Conservation (phyloP, 2,888 invertebrate genomes). For the Xestoiulus laeticollis region DNA sequence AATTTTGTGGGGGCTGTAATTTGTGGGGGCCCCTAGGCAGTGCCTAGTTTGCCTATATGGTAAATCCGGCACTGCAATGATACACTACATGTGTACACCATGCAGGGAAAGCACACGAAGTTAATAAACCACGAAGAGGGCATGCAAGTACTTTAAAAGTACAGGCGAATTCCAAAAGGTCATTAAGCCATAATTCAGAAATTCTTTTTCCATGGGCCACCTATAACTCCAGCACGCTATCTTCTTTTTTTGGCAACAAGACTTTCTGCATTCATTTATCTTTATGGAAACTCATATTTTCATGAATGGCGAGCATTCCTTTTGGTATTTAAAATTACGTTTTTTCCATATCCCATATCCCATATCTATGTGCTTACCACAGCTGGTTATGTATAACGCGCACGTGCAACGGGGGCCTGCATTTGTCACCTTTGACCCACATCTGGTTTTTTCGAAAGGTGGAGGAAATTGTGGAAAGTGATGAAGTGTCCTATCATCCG, state of each 20-base stretch:
- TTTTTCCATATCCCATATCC: background rate
- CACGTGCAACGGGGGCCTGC: background rate
- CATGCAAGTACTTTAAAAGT: background rate
- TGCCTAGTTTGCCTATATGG: too few species aligned
- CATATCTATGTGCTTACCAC: background rate
- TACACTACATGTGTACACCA: background rate
- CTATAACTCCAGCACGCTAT: background rate
- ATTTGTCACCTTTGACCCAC: background rate
- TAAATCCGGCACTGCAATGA: too few species aligned
- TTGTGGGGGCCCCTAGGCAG: too few species aligned
- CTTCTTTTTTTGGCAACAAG: background rate
- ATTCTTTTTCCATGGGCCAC: background rate
- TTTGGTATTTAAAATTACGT: background rate
- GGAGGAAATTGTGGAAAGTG: slow-evolving; percentile 18
- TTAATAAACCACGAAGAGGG: background rate
- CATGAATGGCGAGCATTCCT: background rate
- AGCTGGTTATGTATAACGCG: background rate
- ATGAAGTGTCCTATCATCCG: slow-evolving; percentile 21
- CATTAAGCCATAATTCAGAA: background rate
- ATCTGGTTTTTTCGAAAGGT: slow-evolving; percentile 8
- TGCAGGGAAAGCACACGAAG: background rate
- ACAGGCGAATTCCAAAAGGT: background rate
- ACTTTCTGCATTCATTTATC: slow-evolving; percentile 17
- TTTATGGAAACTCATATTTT: background rate
- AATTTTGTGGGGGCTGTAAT: too few species aligned